Conservation (phyloP, 2,888 invertebrate genomes). For the Tinea pellionella region DNA sequence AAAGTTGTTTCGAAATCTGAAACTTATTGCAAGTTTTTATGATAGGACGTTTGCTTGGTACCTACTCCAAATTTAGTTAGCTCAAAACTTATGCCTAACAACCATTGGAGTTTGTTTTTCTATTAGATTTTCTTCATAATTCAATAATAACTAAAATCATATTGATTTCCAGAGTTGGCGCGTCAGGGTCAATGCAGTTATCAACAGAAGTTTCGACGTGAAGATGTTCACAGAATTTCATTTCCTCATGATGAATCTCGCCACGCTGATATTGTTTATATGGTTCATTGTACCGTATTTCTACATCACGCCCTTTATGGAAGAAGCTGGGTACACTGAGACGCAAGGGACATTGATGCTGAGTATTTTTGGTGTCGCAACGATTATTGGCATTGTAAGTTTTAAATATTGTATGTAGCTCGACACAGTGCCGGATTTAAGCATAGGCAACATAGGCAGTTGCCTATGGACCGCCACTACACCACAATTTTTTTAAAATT, state of each 20-base stretch:
- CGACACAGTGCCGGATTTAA: too few relatives aligned
- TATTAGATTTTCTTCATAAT: too few relatives aligned
- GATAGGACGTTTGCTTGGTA: too few relatives aligned
- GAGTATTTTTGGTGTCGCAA: slow-evolving; percentile 88
- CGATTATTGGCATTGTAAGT: slow-evolving; percentile 89
- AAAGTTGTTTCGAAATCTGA: too few relatives aligned
- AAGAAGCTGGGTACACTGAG: slow-evolving; percentile 70
- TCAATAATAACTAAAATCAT: too few relatives aligned
- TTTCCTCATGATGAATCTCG: slow-evolving; percentile 85
- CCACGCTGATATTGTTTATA: slow-evolving; percentile 90
- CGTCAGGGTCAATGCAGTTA: slow-evolving; percentile 72
- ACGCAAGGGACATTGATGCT: slow-evolving; percentile 80
- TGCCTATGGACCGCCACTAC: too few relatives aligned
- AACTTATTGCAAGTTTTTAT: too few relatives aligned
- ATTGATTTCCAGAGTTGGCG: slow-evolving; percentile 79
- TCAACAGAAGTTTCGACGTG: slow-evolving; percentile 83
- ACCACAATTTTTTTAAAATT: too few relatives aligned
- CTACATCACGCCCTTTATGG: slow-evolving; percentile 87
- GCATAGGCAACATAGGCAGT: too few relatives aligned
- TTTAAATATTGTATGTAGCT: not conserved
- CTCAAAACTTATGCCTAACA: too few relatives aligned
- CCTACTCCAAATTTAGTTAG: too few relatives aligned
- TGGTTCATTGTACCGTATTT: slow-evolving; percentile 97
- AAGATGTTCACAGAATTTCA: slow-evolving; percentile 85
- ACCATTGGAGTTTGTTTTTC: too few relatives aligned